Evolutionary conservation across 2,888 invertebrate genomes (phyloP).

Genomic region (Plusia festucae): DNA sequence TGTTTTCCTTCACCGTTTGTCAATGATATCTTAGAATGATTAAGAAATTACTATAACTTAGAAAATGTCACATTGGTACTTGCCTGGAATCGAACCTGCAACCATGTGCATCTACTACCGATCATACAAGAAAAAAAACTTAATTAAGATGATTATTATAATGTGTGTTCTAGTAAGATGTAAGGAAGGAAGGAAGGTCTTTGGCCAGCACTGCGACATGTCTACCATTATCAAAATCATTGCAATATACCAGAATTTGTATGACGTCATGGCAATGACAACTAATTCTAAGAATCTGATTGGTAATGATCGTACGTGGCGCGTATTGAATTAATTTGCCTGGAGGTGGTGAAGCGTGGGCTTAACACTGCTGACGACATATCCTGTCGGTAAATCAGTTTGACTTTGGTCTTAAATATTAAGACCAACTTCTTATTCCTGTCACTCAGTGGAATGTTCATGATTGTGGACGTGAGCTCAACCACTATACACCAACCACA

Average conservation of each 20-base stretch:
- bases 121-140: too few species aligned
- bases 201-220: too few species aligned
- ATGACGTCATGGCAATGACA: slow-evolving; percentile 2
- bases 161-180: too few species aligned
- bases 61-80: too few species aligned
- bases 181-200: too few species aligned
- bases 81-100: too few species aligned
- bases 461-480: background rate
- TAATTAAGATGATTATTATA: too few species aligned
- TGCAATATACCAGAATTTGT: background rate
- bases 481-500: background rate
- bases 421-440: background rate
- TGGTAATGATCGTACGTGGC: background rate
- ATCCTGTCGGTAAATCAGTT: background rate
- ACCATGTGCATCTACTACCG: too few species aligned
- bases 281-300: background rate
- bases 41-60: too few species aligned
- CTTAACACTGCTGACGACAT: background rate
- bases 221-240: background rate
- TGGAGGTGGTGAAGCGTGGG: background rate
- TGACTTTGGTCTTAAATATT: background rate
- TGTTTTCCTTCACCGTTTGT: too few species aligned
- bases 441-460: background rate
- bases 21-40: too few species aligned
- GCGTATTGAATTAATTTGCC: background rate